Conservation (phyloP, 2,888 invertebrate genomes). For the Drosophila dives region DNA sequence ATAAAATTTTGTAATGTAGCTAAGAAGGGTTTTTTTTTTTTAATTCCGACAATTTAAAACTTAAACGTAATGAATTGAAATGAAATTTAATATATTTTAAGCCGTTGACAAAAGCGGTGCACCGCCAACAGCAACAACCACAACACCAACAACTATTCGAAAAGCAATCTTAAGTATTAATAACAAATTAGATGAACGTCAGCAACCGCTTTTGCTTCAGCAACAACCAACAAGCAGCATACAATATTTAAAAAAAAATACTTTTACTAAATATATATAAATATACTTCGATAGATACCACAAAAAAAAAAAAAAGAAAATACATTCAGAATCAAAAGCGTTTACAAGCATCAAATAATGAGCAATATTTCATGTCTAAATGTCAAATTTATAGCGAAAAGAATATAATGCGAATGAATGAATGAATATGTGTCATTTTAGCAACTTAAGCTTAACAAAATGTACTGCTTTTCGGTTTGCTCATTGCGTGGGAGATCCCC, state of each 20-base stretch:
- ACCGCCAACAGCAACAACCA: constrained; percentile 9
- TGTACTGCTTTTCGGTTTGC: constrained; percentile 44
- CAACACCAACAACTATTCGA: constrained; percentile 57
- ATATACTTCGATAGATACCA: constrained; percentile 31
- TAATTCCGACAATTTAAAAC: constrained; percentile 52
- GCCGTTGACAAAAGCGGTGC: constrained; percentile 24
- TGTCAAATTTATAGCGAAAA: constrained; percentile 68
- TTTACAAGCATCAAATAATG: constrained; percentile 67
- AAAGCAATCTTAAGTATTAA: constrained; percentile 80
- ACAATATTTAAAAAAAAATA: constrained; percentile 26
- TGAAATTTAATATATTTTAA: constrained; percentile 41
- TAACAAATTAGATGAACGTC: constrained; percentile 59
- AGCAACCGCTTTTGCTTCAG: constrained; percentile 70
- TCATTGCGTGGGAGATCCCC: constrained; percentile 20
- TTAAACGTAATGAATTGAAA: constrained; percentile 19
- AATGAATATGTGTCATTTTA: constrained; percentile 70
- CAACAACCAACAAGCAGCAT: constrained; percentile 51
- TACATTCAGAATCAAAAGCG: constrained; percentile 68
- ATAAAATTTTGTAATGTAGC: constrained; percentile 71
- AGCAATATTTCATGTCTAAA: constrained; percentile 79
- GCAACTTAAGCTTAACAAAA: constrained; percentile 53
- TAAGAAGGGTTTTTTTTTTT: constrained; percentile 67
- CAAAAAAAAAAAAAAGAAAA: constrained; percentile 19
- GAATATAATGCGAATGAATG: constrained; percentile 23
- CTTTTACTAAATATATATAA: constrained; percentile 34